Conservation (phyloP, 2,888 invertebrate species). For the Ernsta delagoae region DNA sequence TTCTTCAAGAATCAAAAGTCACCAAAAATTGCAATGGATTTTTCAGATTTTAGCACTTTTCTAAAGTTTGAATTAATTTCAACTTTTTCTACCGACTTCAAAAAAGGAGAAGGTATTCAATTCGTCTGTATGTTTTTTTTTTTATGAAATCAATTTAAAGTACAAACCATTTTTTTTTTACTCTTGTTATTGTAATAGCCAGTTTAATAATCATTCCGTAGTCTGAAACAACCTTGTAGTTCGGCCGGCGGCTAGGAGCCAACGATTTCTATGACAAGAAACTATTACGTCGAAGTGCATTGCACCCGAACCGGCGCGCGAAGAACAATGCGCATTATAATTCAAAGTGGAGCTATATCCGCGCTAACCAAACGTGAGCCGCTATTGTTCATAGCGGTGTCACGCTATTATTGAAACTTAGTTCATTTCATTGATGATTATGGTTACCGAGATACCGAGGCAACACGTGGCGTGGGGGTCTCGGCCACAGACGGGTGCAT, state of each 20-base stretch:
- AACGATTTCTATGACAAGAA: constrained; percentile 74
- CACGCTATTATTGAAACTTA: constrained; percentile 32
- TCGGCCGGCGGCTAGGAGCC: constrained; percentile 58
- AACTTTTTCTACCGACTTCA: no score
- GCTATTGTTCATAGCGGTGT: constrained; percentile 48
- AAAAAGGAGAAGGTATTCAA: no score
- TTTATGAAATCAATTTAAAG: no score
- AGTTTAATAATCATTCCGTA: no score
- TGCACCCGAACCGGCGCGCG: constrained; percentile 73
- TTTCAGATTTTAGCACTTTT: no score
- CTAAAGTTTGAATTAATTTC: no score
- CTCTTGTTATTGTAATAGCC: no score
- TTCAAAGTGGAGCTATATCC: constrained; percentile 81
- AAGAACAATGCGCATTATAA: constrained; percentile 82
- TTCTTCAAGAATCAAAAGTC: no score
- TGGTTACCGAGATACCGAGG: neutral
- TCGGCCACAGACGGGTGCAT: constrained; percentile 6
- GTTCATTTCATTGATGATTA: constrained; percentile 32
- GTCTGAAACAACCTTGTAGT: constrained; percentile 45
- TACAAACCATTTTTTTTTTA: no score
- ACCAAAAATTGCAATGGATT: no score
- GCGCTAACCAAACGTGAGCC: constrained; percentile 74
- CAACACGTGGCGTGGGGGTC: constrained; percentile 13
- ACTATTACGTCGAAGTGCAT: constrained; percentile 77
- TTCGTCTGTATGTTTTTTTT: no score